Evolutionary conservation across 2,888 invertebrate species (phyloP).

Genomic region (Agrotis exclamationis): DNA sequence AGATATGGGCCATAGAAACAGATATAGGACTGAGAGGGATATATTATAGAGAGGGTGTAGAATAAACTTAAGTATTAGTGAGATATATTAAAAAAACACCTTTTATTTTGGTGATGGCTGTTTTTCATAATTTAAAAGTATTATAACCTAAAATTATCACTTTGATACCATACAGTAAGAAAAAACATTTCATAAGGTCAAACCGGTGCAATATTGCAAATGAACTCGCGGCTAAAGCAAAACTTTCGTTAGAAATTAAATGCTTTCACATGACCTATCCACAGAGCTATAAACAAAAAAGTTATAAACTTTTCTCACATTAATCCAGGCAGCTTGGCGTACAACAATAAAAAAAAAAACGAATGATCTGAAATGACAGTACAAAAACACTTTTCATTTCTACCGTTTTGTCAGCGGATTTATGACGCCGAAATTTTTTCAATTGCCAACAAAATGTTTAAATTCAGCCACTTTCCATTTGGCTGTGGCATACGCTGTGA

Average conservation of each 20-base stretch:
- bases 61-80: too few relatives aligned
- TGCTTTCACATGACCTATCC: background rate
- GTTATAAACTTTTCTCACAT: conserved; percentile 8
- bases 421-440: conserved; percentile 68
- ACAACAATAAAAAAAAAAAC: conserved; percentile 19
- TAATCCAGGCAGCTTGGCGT: conserved; percentile 20
- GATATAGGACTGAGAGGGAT: too few relatives aligned
- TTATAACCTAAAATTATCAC: background rate
- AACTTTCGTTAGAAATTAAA: background rate
- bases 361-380: conserved; percentile 24
- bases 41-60: too few relatives aligned
- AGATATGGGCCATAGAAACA: too few relatives aligned
- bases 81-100: background rate
- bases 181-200: background rate
- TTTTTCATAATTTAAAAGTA: background rate
- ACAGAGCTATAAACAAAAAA: background rate
- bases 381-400: conserved; percentile 52
- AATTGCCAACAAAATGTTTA: conserved; percentile 79
- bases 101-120: background rate
- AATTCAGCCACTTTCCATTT: conserved; percentile 79
- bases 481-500: conserved; percentile 79
- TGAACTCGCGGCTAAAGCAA: background rate
- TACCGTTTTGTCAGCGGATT: conserved; percentile 53
- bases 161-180: background rate
- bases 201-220: background rate